phyloP scores from a whole-genome alignment of 2,113 vertebrate species.

The Abramis brama region DNA sequence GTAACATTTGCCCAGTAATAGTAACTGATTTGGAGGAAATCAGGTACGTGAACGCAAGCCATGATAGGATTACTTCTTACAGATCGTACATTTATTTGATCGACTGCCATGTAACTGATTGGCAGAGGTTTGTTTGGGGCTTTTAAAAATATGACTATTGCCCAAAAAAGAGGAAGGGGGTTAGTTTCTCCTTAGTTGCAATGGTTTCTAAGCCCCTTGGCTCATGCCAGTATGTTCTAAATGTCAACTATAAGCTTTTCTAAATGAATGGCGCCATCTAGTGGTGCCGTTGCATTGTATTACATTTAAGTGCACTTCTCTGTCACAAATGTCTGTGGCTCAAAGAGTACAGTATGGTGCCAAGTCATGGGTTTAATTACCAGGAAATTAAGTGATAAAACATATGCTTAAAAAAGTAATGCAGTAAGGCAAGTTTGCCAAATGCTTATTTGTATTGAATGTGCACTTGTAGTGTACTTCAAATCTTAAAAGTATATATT shows the following conservation, averaged over 20 bases:
- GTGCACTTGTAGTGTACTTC: neutral
- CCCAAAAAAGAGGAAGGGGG: neutral
- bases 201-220: neutral
- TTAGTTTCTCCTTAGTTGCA: neutral
- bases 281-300: slow-evolving; percentile 10
- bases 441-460: neutral
- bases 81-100: neutral
- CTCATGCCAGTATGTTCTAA: neutral
- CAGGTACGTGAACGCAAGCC: neutral
- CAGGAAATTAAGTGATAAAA: neutral
- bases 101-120: neutral
- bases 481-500: neutral
- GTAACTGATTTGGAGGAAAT: neutral
- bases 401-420: neutral
- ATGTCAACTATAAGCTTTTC: slow-evolving; percentile 59
- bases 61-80: neutral
- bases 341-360: neutral
- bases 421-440: neutral
- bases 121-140: neutral
- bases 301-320: neutral
- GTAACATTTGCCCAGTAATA: neutral
- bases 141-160: neutral
- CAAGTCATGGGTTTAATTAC: neutral
- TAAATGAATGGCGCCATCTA: slow-evolving; percentile 42
- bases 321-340: neutral